Evolutionary conservation across 2,113 vertebrate genomes (phyloP).

Genomic region (Saccopteryx bilineata): DNA sequence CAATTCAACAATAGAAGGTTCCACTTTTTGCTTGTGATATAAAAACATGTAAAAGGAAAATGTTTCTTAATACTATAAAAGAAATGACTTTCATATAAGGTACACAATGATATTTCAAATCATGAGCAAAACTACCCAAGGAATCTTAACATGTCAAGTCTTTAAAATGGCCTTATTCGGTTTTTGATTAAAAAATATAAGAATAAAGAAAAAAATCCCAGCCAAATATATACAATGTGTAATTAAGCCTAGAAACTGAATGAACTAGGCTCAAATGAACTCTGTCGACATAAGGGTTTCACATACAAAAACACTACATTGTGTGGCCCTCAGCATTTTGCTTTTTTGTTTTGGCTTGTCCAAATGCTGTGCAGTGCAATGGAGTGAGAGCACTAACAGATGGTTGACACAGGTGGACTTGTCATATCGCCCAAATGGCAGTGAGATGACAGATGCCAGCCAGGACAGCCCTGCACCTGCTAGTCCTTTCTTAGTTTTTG

Average conservation of each 20-base stretch:
- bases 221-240: background rate
- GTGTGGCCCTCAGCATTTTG: slow-evolving; percentile 21
- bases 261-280: background rate
- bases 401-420: slow-evolving; percentile 72
- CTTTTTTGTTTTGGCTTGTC: slow-evolving; percentile 52
- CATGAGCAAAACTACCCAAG: background rate
- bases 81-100: background rate
- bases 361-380: slow-evolving; percentile 61
- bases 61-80: background rate
- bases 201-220: background rate
- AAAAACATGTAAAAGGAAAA: background rate
- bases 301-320: background rate
- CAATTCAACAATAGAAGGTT: background rate
- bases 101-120: slow-evolving; percentile 32
- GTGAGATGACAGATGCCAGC: background rate
- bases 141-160: background rate
- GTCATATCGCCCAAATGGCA: slow-evolving; percentile 57
- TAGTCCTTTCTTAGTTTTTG: slow-evolving; percentile 44
- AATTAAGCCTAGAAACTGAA: background rate
- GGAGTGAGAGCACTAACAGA: slow-evolving; percentile 67
- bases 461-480: slow-evolving; percentile 30
- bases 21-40: background rate
- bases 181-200: background rate
- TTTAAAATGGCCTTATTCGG: background rate
- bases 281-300: background rate